Evolutionary conservation across 2,113 vertebrate genomes (phyloP).

Genomic region (Nothobranchius furzeri): DNA sequence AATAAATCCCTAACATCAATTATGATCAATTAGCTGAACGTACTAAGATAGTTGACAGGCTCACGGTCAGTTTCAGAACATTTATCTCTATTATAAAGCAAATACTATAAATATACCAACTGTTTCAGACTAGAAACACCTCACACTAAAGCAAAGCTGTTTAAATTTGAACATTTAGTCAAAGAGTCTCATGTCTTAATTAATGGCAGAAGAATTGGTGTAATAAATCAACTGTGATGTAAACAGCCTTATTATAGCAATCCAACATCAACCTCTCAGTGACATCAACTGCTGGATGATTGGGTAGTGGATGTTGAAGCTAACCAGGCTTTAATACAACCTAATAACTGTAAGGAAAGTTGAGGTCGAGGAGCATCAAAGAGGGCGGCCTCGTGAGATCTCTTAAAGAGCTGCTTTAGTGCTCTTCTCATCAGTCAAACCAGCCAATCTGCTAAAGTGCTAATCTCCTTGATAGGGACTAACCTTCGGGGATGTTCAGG

Average conservation of each 20-base stretch:
- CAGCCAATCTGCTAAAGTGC: conserved; percentile 29
- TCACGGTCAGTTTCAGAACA: not conserved
- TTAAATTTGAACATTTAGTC: conserved; percentile 25
- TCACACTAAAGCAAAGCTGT: conserved; percentile 33
- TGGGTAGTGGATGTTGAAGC: conserved; percentile 17
- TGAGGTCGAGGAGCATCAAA: conserved; percentile 36
- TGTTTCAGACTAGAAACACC: conserved; percentile 9
- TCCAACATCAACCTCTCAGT: conserved; percentile 17
- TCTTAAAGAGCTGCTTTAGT: conserved; percentile 28
- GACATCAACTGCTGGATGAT: conserved; percentile 41
- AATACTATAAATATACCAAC: conserved; percentile 6
- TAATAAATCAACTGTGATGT: conserved; percentile 50
- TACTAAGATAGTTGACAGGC: not conserved
- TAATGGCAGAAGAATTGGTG: conserved; percentile 33
- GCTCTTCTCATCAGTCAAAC: conserved; percentile 56
- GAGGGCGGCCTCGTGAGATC: conserved; percentile 19
- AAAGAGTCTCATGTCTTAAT: conserved; percentile 17
- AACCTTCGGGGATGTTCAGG: conserved; percentile 36
- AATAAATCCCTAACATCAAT: too few species aligned
- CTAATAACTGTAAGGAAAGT: conserved; percentile 18
- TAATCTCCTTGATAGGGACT: conserved; percentile 56
- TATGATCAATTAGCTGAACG: too few species aligned
- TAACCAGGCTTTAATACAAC: conserved; percentile 30
- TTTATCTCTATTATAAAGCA: conserved; percentile 16
- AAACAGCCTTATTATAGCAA: conserved; percentile 26